Evolutionary conservation across 1,140 invertebrate genomes (phyloP).

Genomic region (Myzus persicae): DNA sequence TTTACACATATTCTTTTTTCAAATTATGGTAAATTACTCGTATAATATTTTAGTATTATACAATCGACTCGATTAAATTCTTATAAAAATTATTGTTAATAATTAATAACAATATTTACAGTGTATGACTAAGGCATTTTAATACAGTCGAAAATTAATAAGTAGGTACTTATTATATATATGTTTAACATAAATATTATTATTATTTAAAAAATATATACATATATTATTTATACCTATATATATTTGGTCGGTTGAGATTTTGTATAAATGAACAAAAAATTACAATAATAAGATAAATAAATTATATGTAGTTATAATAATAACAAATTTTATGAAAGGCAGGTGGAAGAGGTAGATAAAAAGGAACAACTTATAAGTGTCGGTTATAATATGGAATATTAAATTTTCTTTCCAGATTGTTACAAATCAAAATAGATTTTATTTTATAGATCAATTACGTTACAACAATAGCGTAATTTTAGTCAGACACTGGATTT

Average conservation of each 20-base stretch:
- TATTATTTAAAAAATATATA: background rate
- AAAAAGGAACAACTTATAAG: background rate
- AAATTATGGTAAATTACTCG: background rate
- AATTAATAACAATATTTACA: constrained; percentile 28
- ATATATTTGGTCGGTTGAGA: background rate
- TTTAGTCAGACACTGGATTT: background rate
- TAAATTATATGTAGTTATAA: background rate
- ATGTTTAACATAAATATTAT: background rate
- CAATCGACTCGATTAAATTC: background rate
- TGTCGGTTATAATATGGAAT: background rate
- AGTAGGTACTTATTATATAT: background rate
- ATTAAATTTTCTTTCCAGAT: background rate
- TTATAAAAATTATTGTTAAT: background rate
- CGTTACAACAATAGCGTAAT: background rate
- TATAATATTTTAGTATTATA: background rate
- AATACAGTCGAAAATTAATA: background rate
- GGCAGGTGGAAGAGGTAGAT: background rate
- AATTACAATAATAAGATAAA: background rate
- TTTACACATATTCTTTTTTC: background rate
- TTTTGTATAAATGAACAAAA: background rate
- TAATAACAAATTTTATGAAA: background rate
- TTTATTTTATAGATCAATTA: background rate
- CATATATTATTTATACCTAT: background rate
- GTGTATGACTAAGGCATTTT: background rate
- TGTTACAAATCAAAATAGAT: background rate